These are phyloP conservation scores for Malurus splendens DNA, from an alignment of 2,797 vertebrate genomes.

Conservation along the genomic window DNA sequence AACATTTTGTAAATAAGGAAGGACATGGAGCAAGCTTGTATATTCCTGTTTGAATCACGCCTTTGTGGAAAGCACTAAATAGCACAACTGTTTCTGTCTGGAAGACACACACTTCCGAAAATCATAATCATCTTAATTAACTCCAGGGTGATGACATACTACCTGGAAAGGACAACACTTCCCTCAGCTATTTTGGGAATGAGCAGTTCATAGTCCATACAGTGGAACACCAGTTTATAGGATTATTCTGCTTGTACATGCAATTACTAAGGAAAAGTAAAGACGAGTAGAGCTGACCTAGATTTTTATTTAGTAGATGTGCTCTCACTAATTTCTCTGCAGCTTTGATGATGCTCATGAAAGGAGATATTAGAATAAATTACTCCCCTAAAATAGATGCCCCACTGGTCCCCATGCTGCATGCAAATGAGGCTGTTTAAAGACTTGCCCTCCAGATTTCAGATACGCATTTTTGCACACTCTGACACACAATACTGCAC, in stretches of 20 bases:
- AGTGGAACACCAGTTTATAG: conserved; percentile 3
- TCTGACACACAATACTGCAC: neutral
- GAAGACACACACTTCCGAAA: conserved; percentile 1
- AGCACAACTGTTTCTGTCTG: neutral
- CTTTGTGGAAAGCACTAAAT: conserved; percentile 36
- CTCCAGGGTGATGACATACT: neutral
- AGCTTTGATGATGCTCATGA: conserved; percentile 50
- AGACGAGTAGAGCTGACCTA: conserved; percentile 39
- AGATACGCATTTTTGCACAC: neutral
- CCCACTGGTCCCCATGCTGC: neutral
- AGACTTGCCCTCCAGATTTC: conserved; percentile 13
- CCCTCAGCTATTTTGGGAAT: neutral
- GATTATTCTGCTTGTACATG: conserved; percentile 54
- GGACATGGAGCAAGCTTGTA: neutral
- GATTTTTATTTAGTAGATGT: conserved; percentile 51
- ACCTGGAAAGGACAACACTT: neutral
- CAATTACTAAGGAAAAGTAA: conserved; percentile 39
- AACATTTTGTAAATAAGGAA: conserved; percentile 43
- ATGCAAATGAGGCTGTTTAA: neutral
- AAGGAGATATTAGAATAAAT: conserved; percentile 49
- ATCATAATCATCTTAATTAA: neutral
- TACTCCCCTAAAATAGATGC: conserved; percentile 30
- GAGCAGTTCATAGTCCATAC: neutral
- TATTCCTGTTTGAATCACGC: neutral
- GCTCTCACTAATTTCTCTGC: conserved; percentile 43